Conservation (phyloP, 1,140 invertebrate genomes). For the Macrotrachela quadricornifera region DNA sequence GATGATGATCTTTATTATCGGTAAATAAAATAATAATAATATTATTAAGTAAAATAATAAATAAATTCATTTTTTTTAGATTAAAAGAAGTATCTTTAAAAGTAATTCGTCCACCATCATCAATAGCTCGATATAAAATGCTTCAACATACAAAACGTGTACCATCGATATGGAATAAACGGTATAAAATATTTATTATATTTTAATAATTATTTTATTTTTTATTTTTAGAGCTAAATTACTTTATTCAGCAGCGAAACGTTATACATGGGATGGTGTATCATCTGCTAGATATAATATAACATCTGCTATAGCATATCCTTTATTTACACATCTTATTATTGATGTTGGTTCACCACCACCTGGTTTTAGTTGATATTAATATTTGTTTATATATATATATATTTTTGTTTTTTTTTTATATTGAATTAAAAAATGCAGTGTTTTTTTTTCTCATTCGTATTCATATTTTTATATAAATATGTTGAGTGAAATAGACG, state of each 20-base stretch:
- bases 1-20: neutral
- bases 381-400: too few relatives aligned
- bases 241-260: constrained; percentile 28
- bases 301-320: constrained; percentile 16
- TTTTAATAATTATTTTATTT: neutral
- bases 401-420: too few relatives aligned
- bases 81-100: constrained; percentile 24
- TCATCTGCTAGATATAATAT: constrained; percentile 32
- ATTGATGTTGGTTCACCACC: constrained; percentile 33
- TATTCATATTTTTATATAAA: too few relatives aligned
- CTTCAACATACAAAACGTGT: constrained; percentile 24
- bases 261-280: constrained; percentile 34
- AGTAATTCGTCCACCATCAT: constrained; percentile 18
- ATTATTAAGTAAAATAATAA: constrained; percentile 11
- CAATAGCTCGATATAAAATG: constrained; percentile 24
- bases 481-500: too few relatives aligned
- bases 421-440: too few relatives aligned
- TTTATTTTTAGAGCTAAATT: constrained; percentile 26
- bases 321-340: constrained; percentile 31
- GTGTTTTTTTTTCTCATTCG: too few relatives aligned
- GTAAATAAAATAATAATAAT: neutral
- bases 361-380: constrained; percentile 12
- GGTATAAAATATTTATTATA: constrained; percentile 13
- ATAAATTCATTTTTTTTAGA: constrained; percentile 12
- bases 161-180: constrained; percentile 24